These are phyloP conservation scores for Chloroclystis v-ata DNA, from an alignment of 2,888 invertebrate genomes.

Conservation along the genomic window DNA sequence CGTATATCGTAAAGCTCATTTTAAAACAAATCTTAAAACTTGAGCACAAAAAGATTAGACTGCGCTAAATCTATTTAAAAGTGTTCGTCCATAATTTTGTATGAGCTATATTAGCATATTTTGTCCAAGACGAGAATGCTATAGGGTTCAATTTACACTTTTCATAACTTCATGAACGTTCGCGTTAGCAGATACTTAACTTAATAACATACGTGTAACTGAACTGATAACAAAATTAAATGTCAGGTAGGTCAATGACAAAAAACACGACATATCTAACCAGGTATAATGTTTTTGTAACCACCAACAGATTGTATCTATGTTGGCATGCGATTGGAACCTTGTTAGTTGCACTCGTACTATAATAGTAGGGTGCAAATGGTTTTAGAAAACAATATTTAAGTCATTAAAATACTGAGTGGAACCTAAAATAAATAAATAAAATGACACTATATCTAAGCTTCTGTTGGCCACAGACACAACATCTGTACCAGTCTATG, in stretches of 20 bases:
- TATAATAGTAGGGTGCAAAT: too few species aligned
- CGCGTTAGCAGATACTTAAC: conserved; percentile 20
- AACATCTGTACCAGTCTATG: too few species aligned
- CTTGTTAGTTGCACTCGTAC: neutral
- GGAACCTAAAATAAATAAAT: too few species aligned
- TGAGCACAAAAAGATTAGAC: too few species aligned
- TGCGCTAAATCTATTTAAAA: too few species aligned
- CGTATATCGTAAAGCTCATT: too few species aligned
- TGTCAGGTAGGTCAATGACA: conserved; percentile 28
- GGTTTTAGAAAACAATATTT: too few species aligned
- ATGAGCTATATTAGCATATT: neutral
- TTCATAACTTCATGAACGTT: conserved; percentile 23
- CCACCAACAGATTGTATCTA: conserved; percentile 5
- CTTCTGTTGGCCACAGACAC: too few species aligned
- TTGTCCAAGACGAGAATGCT: neutral
- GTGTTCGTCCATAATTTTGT: neutral
- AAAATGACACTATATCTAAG: too few species aligned
- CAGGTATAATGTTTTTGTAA: neutral
- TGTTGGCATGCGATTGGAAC: conserved; percentile 7
- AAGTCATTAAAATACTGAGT: too few species aligned
- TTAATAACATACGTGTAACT: conserved; percentile 18
- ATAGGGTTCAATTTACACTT: conserved; percentile 11
- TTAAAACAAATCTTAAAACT: too few species aligned
- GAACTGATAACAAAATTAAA: conserved; percentile 27
- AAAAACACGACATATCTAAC: conserved; percentile 24